phyloP scores from a whole-genome alignment of 2,113 vertebrate genomes.

The Rhabdornis inornatus region DNA sequence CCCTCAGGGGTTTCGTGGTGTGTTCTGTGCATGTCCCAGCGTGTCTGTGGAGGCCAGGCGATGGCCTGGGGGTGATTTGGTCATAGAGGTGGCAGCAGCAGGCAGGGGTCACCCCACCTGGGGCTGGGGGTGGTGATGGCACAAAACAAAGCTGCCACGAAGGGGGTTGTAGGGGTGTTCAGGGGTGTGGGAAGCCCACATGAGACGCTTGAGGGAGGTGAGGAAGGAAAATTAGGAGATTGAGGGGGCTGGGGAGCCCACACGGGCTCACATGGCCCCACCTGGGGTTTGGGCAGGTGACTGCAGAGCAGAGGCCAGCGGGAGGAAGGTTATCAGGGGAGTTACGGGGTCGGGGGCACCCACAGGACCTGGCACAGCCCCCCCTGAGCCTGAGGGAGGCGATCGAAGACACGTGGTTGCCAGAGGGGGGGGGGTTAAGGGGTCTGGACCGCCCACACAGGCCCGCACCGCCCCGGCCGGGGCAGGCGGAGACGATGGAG shows the following conservation, averaged over 20 bases:
- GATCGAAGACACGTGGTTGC: not conserved
- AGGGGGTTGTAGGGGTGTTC: not conserved
- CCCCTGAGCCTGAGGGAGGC: not conserved
- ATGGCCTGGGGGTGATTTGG: not conserved
- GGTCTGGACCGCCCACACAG: not conserved
- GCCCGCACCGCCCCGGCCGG: not conserved
- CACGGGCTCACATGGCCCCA: not conserved
- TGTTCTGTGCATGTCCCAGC: not conserved
- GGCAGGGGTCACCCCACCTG: too few species aligned
- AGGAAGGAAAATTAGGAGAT: fast-evolving
- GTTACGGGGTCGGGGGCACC: not conserved
- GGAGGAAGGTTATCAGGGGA: not conserved
- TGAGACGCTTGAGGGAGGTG: not conserved
- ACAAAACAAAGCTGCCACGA: not conserved
- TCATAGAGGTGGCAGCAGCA: not conserved
- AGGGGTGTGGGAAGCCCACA: not conserved
- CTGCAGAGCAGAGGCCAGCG: not conserved
- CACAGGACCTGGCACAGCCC: not conserved
- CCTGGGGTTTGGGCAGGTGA: not conserved
- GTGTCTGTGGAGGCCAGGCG: fast-evolving
- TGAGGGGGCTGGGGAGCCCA: not conserved
- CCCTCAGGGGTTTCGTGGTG: not conserved
- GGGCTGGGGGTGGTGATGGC: not conserved
- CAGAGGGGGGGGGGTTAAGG: not conserved
- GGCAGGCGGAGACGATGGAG: not conserved